phyloP scores from a whole-genome alignment of 2,888 invertebrate species.

The Caradrina clavipalpis region DNA sequence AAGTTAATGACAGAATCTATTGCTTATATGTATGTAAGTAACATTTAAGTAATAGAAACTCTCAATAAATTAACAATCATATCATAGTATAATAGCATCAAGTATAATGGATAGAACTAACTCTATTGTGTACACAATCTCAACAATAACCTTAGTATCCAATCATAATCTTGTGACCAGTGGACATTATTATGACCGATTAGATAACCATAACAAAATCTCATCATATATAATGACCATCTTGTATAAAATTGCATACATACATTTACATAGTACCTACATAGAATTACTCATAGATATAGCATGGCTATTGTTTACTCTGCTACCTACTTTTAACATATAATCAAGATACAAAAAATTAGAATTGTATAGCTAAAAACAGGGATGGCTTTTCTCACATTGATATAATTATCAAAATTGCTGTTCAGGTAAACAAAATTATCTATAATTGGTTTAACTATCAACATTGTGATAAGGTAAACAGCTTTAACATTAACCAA shows the following conservation, averaged over 20 bases:
- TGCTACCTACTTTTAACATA: not conserved
- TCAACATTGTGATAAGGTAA: constrained; percentile 18
- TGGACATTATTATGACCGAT: constrained; percentile 6
- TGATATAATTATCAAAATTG: constrained; percentile 11
- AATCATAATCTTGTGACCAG: not conserved
- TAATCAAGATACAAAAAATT: not conserved
- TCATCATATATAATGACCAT: not conserved
- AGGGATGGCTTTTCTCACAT: not conserved
- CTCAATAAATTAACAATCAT: not conserved
- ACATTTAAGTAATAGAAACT: no score
- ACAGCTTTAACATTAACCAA: constrained; percentile 10
- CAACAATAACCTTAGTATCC: not conserved
- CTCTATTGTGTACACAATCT: not conserved
- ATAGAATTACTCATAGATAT: not conserved
- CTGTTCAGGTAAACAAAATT: not conserved
- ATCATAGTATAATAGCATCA: constrained; percentile 1
- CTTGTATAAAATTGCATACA: not conserved
- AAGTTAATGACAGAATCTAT: not conserved
- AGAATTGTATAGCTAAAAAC: not conserved
- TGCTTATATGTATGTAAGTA: no score
- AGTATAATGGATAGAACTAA: constrained; percentile 7
- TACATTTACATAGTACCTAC: not conserved
- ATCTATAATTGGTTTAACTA: constrained; percentile 4
- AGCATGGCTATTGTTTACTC: constrained; percentile 10
- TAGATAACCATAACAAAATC: constrained; percentile 2